Evolutionary conservation across 2,113 vertebrate species (phyloP).

Genomic region (Halichoeres trimaculatus): DNA sequence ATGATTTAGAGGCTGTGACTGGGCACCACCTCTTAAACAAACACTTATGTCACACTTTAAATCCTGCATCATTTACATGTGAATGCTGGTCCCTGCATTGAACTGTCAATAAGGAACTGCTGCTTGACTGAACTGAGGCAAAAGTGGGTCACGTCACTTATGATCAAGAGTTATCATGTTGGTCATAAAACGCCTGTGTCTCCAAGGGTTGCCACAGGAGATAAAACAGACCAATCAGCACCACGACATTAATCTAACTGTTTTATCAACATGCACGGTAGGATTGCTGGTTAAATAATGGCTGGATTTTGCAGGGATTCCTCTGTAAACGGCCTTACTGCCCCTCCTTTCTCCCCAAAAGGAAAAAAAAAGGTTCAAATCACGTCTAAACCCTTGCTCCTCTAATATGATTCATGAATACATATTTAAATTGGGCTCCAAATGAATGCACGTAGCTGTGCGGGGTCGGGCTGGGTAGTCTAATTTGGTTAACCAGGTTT

Average conservation of each 20-base stretch:
- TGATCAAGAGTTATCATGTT: slow-evolving; percentile 20
- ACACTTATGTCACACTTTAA: slow-evolving; percentile 64
- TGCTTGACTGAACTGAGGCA: slow-evolving; percentile 22
- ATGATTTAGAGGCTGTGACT: slow-evolving; percentile 47
- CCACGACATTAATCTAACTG: background rate
- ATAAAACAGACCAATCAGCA: background rate
- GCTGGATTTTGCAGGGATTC: slow-evolving; percentile 23
- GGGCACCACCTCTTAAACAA: slow-evolving; percentile 70
- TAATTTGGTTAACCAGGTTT: slow-evolving; percentile 64
- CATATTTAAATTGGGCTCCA: slow-evolving; percentile 38
- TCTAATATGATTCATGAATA: slow-evolving; percentile 50
- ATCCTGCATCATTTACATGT: slow-evolving; percentile 59
- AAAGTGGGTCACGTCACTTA: slow-evolving; percentile 49
- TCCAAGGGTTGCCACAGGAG: background rate
- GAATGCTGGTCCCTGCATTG: slow-evolving; percentile 51
- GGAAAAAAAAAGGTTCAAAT: slow-evolving; percentile 27
- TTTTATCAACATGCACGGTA: background rate
- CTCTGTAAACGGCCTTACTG: background rate
- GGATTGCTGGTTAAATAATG: slow-evolving; percentile 9
- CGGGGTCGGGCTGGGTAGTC: slow-evolving; percentile 27
- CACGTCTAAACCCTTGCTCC: slow-evolving; percentile 13
- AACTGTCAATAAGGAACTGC: slow-evolving; percentile 51
- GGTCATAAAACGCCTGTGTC: background rate
- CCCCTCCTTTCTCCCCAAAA: background rate
- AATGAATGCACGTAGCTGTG: slow-evolving; percentile 48